Evolutionary conservation across 2,797 vertebrate genomes (phyloP).

Genomic region (Capromys pilorides): DNA sequence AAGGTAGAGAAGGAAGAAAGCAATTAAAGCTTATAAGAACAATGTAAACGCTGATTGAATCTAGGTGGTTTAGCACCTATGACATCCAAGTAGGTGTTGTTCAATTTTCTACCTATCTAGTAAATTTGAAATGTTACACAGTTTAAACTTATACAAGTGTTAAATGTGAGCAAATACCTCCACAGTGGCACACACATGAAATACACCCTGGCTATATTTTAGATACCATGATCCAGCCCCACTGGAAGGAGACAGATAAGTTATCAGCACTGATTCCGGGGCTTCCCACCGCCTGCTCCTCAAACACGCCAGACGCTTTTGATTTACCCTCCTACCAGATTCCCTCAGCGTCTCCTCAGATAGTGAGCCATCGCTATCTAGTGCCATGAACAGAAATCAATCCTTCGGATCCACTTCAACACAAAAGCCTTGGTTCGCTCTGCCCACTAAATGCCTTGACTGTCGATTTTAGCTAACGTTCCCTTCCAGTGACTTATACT

Average conservation of each 20-base stretch:
- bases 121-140: not conserved
- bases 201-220: slow-evolving; percentile 57
- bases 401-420: not conserved
- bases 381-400: slow-evolving; percentile 67
- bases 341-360: slow-evolving; percentile 19
- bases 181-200: slow-evolving; percentile 36
- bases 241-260: slow-evolving; percentile 54
- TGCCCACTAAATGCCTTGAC: not conserved
- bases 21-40: not conserved
- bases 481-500: not conserved
- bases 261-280: slow-evolving; percentile 56
- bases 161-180: slow-evolving; percentile 42
- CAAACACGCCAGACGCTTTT: slow-evolving; percentile 27
- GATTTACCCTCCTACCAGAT: slow-evolving; percentile 68
- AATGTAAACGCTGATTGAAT: not conserved
- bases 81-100: not conserved
- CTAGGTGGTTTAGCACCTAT: not conserved
- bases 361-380: slow-evolving; percentile 14
- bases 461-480: slow-evolving; percentile 22
- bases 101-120: slow-evolving; percentile 30
- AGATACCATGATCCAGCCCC: slow-evolving; percentile 14
- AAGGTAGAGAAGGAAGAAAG: not conserved
- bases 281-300: slow-evolving; percentile 47
- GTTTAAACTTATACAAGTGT: slow-evolving; percentile 29
- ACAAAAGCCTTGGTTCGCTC: slow-evolving; percentile 7